Evolutionary conservation across 2,888 invertebrate species (phyloP).

Genomic region (Sicus ferrugineus): DNA sequence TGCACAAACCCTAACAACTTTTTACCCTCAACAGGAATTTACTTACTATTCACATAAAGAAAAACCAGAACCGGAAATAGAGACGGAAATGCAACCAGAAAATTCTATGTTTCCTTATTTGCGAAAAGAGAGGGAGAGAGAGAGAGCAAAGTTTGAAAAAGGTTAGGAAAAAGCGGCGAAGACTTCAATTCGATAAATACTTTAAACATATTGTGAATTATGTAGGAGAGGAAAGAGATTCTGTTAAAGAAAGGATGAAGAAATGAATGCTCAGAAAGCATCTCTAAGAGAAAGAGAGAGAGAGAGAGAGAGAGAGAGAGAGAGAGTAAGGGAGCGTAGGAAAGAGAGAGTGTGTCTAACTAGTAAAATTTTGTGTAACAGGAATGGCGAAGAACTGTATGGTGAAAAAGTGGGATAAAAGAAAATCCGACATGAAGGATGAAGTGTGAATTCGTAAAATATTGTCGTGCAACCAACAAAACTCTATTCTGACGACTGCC

Average conservation of each 20-base stretch:
- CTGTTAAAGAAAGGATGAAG: too few species aligned
- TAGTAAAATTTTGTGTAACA: too few species aligned
- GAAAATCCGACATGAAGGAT: not conserved
- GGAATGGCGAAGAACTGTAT: not conserved
- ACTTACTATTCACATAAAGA: not conserved
- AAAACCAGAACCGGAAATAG: conserved; percentile 13
- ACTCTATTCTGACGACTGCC: too few species aligned
- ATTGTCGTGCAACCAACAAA: too few species aligned
- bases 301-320: not conserved
- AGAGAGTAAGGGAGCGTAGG: not conserved
- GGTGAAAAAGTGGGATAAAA: too few species aligned
- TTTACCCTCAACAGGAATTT: not conserved
- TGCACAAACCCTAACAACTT: too few species aligned
- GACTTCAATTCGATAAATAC: too few species aligned
- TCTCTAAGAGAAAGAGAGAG: not conserved
- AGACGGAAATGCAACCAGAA: conserved; percentile 37
- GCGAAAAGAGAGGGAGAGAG: not conserved
- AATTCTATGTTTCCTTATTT: conserved; percentile 31
- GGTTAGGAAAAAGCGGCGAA: not conserved
- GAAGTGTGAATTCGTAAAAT: conserved; percentile 1
- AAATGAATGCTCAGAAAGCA: too few species aligned
- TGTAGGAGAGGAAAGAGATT: too few species aligned
- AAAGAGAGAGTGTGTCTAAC: not conserved
- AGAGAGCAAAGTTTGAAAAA: not conserved
- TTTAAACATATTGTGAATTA: too few species aligned